Evolutionary conservation across 2,797 vertebrate genomes (phyloP).

Genomic region (Scolopax rusticola): DNA sequence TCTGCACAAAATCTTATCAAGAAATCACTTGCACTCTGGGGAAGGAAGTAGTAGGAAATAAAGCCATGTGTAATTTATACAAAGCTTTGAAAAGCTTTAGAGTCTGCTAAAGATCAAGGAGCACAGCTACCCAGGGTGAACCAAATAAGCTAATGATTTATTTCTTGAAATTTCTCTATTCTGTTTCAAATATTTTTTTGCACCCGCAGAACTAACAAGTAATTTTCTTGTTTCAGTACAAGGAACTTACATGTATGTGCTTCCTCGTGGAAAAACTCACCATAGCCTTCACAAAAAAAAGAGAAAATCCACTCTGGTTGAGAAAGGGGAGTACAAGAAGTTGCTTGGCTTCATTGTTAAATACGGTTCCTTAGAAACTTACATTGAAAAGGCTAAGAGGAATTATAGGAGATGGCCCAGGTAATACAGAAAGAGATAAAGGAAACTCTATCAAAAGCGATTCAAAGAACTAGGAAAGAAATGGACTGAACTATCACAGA

Average conservation of each 20-base stretch:
- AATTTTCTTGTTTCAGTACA: not conserved
- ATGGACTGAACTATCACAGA: rapidly evolving
- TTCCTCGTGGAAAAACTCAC: not conserved
- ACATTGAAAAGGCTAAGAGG: not conserved
- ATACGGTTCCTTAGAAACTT: not conserved
- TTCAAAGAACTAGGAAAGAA: not conserved
- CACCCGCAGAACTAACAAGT: not conserved
- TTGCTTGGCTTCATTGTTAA: not conserved
- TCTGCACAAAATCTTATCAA: not conserved
- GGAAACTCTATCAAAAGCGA: not conserved
- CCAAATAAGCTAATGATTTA: not conserved
- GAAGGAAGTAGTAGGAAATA: not conserved
- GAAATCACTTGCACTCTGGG: not conserved
- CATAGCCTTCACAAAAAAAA: not conserved
- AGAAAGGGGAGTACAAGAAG: not conserved
- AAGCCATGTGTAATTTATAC: rapidly evolving
- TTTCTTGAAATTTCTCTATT: too few relatives aligned
- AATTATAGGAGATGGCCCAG: not conserved
- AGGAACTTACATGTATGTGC: not conserved
- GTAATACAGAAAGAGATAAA: not conserved
- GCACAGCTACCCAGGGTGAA: not conserved
- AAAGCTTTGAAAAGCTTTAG: not conserved
- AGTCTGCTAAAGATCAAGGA: not conserved
- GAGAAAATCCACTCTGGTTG: not conserved
- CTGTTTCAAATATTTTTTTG: not conserved